A percentile compares a stretch with the other conserved stretches of the same genome.
Evolutionary conservation across 2,797 vertebrate genomes (phyloP).

Genomic region (Brachymystax lenok): DNA sequence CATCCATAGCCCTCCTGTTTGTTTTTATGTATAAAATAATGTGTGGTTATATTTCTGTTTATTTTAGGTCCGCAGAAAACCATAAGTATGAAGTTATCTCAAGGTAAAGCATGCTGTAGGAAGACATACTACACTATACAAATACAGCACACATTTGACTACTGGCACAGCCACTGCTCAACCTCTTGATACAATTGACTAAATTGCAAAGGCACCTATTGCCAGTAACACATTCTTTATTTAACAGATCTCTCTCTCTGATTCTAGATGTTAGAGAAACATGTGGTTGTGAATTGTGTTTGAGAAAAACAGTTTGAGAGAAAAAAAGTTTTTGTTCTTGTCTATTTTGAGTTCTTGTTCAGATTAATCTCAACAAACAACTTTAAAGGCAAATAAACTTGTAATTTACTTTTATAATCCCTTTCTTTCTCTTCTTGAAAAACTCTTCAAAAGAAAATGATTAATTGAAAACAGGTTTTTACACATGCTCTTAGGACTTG

Average conservation of each 20-base stretch:
- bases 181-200: neutral
- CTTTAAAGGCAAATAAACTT: conserved; percentile 37
- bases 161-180: neutral
- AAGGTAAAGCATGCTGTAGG: neutral
- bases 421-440: conserved; percentile 45
- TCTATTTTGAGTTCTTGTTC: neutral
- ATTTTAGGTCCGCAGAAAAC: neutral
- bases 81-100: neutral
- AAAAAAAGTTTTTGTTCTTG: conserved; percentile 15
- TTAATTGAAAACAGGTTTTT: conserved; percentile 76
- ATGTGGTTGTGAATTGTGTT: neutral
- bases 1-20: neutral
- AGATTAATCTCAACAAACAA: conserved; percentile 37
- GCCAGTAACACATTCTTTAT: neutral
- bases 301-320: conserved; percentile 14
- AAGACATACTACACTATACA: neutral
- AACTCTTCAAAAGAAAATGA: conserved; percentile 65
- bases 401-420: conserved; percentile 47
- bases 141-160: neutral
- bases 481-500: conserved; percentile 42
- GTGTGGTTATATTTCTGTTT: neutral
- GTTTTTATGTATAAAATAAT: neutral
- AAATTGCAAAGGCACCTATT: neutral
- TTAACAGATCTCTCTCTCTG: neutral
- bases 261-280: neutral